Evolutionary conservation across 2,797 vertebrate genomes (phyloP).

Genomic region (Sylvia borin): DNA sequence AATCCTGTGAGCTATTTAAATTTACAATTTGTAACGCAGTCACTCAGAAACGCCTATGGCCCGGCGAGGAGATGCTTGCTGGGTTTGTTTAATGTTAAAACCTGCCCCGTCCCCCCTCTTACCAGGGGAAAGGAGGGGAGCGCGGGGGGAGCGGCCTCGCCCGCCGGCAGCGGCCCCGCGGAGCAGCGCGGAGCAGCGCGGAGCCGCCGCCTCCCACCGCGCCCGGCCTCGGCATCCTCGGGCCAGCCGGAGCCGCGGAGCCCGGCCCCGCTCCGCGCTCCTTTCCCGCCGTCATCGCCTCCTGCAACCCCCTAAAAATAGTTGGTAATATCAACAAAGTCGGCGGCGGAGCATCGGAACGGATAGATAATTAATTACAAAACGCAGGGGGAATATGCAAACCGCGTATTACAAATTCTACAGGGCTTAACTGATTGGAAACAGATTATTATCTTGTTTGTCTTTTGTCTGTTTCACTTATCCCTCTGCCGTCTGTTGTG

Average conservation of each 20-base stretch:
- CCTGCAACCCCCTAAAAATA: not conserved
- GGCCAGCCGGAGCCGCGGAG: not conserved
- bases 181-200: not conserved
- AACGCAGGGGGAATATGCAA: slow-evolving; percentile 79
- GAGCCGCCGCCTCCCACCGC: not conserved
- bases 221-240: not conserved
- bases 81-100: slow-evolving; percentile 85
- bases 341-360: slow-evolving; percentile 47
- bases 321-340: slow-evolving; percentile 47
- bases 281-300: not conserved
- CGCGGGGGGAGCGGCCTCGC: not conserved
- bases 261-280: not conserved
- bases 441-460: slow-evolving; percentile 83
- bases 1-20: slow-evolving; percentile 87
- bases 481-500: slow-evolving; percentile 75
- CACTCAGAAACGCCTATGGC: slow-evolving; percentile 80
- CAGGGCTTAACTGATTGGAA: slow-evolving; percentile 81
- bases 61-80: slow-evolving; percentile 77
- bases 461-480: slow-evolving; percentile 79
- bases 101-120: slow-evolving; percentile 50
- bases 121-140: not conserved
- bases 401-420: slow-evolving; percentile 76
- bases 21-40: slow-evolving; percentile 86
- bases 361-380: slow-evolving; percentile 79
- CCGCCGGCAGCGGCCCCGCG: not conserved